A percentile compares a stretch with the other conserved stretches of the same genome.
Conservation (phyloP, 2,797 vertebrate species). For the Lycodopsis pacificus region DNA sequence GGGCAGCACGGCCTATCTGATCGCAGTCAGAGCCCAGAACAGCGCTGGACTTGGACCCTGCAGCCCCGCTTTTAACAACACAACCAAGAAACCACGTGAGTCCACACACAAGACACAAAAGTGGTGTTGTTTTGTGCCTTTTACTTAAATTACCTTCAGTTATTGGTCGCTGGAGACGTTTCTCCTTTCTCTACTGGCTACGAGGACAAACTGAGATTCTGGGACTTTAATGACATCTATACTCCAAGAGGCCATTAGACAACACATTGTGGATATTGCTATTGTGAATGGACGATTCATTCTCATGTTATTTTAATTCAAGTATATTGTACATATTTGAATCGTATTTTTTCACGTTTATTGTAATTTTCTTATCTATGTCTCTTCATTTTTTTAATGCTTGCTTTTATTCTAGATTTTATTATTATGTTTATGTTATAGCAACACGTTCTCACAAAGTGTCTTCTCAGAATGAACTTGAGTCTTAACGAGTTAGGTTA, state of each 20-base stretch:
- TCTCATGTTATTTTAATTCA: too few species aligned
- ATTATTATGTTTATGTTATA: too few species aligned
- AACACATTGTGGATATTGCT: neutral
- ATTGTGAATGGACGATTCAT: neutral
- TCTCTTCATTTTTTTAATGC: too few species aligned
- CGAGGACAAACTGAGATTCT: neutral
- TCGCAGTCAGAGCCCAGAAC: slow-evolving; percentile 82
- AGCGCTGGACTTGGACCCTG: slow-evolving; percentile 80
- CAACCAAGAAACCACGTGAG: slow-evolving; percentile 85
- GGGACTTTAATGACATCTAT: neutral
- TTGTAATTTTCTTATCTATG: too few species aligned
- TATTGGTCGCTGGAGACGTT: neutral
- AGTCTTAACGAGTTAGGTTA: too few species aligned
- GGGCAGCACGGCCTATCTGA: slow-evolving; percentile 76
- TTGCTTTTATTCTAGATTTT: too few species aligned
- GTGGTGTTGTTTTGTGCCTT: neutral
- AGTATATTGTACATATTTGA: too few species aligned
- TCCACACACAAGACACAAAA: slow-evolving; percentile 15
- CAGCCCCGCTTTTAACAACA: slow-evolving; percentile 72
- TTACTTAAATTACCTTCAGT: neutral
- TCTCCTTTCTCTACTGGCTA: neutral
- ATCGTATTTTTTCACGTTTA: neutral
- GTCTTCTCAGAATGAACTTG: too few species aligned
- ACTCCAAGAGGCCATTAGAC: too few species aligned
- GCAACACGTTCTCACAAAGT: too few species aligned